Evolutionary conservation across 2,888 invertebrate genomes (phyloP), one percentile per base, ranked within the genome.

Genomic region (Sphaerophoria rueppellii): DNA sequence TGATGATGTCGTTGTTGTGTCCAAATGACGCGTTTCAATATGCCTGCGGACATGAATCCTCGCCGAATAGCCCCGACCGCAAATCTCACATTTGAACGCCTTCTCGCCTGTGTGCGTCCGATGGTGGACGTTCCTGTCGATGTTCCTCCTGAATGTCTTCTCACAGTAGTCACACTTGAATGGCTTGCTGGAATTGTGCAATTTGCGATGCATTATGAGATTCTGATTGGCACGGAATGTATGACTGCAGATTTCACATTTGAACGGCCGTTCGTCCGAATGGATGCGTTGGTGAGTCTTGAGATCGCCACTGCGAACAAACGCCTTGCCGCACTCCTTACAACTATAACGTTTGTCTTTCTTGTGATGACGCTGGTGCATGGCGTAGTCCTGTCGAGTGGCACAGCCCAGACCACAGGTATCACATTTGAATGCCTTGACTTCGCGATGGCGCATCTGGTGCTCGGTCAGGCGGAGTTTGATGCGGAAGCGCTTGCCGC

Each of bases 161-260:
- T 91, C 90, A 81, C 91, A 91, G 76, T 88, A 85, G 70, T 91
- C 90, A 73, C 91, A 91, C 70, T 91, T 88, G 70, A 89, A 90
- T 37, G 89, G 89, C 86, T 90, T 90, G 35, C 89, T 90, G 11
- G 90, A 89, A 46, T 89, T 87, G 76, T 91, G 91, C 2, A 90
- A 89, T 12, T 90, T 89, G 4, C 90, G 89, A 60, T 91, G 91
- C 6, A 91, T 91, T 32, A 89, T 88, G 48, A 91, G 90, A 88
- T 91, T 91, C 78, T 91, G 91, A 35, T 90, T 90, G 32, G 91
- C 91, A 40, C 91, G 89, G 76, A 91, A 91, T 3, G 89, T 87
- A 78, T 89, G 89, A 80, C 88, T 87, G 77, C 91, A 91, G 3
- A 90, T 83, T 46, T 91, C 91, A 65, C 91, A 91, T 43, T 87